These are phyloP conservation scores for Xylocampa areola DNA, from an alignment of 2,888 invertebrate genomes.

Conservation along the genomic window DNA sequence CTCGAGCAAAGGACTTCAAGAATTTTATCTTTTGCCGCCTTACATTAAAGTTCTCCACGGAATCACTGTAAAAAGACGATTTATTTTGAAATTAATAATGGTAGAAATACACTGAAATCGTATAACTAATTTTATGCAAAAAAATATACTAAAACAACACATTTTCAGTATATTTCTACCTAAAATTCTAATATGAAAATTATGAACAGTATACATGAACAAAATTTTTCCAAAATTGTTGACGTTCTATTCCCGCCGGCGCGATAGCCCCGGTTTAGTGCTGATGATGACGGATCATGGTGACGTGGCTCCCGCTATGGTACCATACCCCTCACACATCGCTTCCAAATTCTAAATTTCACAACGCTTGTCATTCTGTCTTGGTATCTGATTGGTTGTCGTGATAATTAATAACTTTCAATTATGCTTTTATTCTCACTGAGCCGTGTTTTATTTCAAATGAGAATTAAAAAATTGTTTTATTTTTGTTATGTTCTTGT, in stretches of 20 bases:
- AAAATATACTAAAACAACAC: background rate
- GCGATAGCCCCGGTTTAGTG: constrained; percentile 9
- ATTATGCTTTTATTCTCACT: constrained; percentile 50
- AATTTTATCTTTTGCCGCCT: too few species aligned
- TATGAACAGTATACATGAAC: constrained; percentile 23
- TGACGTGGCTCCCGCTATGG: constrained; percentile 16
- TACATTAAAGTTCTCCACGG: constrained; percentile 21
- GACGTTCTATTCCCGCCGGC: constrained; percentile 25
- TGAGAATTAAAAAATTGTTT: constrained; percentile 22
- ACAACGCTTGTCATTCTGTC: constrained; percentile 53
- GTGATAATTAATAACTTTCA: constrained; percentile 49
- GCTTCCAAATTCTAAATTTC: constrained; percentile 61
- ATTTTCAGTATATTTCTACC: constrained; percentile 40
- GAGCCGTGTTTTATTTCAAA: constrained; percentile 56
- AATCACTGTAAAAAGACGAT: constrained; percentile 12
- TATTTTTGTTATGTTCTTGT: constrained; percentile 30
- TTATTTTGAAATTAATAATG: constrained; percentile 25
- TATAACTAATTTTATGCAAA: background rate
- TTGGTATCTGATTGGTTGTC: constrained; percentile 60
- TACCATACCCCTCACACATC: constrained; percentile 32
- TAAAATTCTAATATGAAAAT: constrained; percentile 13
- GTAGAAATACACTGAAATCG: constrained; percentile 40
- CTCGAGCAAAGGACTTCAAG: too few species aligned
- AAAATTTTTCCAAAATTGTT: constrained; percentile 14
- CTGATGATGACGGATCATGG: constrained; percentile 5